Base-by-base conservation (phyloP, 2,888 invertebrate genomes). In the Eupithecia vulgata region DNA sequence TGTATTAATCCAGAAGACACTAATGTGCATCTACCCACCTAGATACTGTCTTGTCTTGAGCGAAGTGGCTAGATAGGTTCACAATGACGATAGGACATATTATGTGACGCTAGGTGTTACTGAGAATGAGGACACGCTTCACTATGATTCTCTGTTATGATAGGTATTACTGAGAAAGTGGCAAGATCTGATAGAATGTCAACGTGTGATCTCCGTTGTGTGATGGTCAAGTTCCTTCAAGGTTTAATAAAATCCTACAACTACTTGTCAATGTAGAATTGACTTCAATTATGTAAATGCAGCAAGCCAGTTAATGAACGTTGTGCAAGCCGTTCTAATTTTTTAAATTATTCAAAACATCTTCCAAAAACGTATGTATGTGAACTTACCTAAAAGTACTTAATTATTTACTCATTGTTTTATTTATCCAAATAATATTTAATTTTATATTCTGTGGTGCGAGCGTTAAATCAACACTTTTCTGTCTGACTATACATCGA, bases 1-100 rank as follows among this genome's bases (percentile, higher is more conserved):
- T 61, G 6, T 64, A 7, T 1, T 21, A 21, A 65, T 40, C n/a
- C 37, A 21, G 37, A 21, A 65, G 40, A 6, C 42, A 45, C 45
- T n/a, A 62, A 64, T 40, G 7, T 52, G 42, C 34, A 35, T 67
- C 21, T 59, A 30, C 62, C 61, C 57, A 61, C 61, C 48, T 52
- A 61, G 17, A 64, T 37, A 34, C 8, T 6, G 62, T 64, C 42
- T 42, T 40, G 40, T 59, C 48, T 52, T 52, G n/a, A 21, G n/a
- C 21, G 8, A 52, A 52, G 48, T 52, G 48, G n/a, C 21, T 52
- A 52, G 21, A 10, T 21, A 45, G 45, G 7, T 21, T 52, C n/a
- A 52, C 48, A 21, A 4, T 21, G 48, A 48, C n/a, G 48, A 52
- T 21, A 52, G 48, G 48, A 21, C 48, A 52, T 10, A 4, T n/a